Evolutionary conservation across 2,797 vertebrate genomes (phyloP), one percentile per base, ranked within the genome.

Genomic region (Girardinus metallicus): DNA sequence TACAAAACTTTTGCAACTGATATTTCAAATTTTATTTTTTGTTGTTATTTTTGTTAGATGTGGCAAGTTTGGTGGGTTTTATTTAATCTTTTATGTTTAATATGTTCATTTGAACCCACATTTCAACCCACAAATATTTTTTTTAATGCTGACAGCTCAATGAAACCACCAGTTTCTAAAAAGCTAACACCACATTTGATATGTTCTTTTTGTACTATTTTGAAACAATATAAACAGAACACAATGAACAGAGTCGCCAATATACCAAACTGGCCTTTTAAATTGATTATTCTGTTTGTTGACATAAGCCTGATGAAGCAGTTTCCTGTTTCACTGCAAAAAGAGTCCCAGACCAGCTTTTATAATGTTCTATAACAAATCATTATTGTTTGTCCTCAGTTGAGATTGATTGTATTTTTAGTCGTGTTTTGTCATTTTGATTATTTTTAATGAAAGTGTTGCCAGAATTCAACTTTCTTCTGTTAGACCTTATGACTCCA

Each of bases 391-490:
- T 86, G 70, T 49, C 79, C 55, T 75, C 31, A 72, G 11, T 75
- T 82, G 34, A 87, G 76, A 86, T 87, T 75, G 53, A 88, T 86
- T 62, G 23, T 76, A 46, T 60, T 79, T 81, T 55, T 31, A 2
- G 15, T 78, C 78, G 29, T 80, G 85, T 85, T 85, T 80, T 84
- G 47, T 86, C 66, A 34, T 70, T n/a, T 71, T 10, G 1, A 44
- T 80, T 18, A 71, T 86, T 68, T 86, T 85, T 83, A 68, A 75
- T 87, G 18, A 82, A 43, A 66, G 46, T 85, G 86, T 84, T 84
- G 76, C 66, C 49, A 85, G 18, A 77, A 75, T 44, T 90, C 87
- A 88, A 91, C 87, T 86, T 86, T 86, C 84, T 80, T 29, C 9
- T 62, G 77, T 85, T 76, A 85, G 86, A 89, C 85, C 66, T 77